These are phyloP conservation scores for Tetrao urogallus DNA, from an alignment of 2,113 vertebrate genomes.

Conservation along the genomic window DNA sequence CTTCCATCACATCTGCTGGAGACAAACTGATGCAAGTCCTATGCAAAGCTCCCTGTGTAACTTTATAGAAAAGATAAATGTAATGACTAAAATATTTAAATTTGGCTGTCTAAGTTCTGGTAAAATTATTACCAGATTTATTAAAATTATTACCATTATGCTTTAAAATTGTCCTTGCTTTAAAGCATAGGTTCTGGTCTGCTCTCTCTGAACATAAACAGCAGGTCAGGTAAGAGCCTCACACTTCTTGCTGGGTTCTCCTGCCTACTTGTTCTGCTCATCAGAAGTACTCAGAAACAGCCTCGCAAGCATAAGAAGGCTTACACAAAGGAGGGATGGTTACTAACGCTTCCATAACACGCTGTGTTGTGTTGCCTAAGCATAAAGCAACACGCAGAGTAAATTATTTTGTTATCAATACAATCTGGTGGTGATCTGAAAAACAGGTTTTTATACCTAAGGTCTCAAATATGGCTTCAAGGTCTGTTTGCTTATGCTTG, in stretches of 20 bases:
- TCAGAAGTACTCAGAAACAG: neutral
- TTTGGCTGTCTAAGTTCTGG: neutral
- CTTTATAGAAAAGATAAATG: accelerated
- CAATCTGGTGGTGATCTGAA: neutral
- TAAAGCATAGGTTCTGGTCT: neutral
- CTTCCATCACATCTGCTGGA: neutral
- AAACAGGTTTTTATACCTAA: neutral
- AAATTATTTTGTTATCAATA: neutral
- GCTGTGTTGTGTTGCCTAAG: neutral
- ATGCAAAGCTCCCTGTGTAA: neutral
- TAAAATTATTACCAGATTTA: neutral
- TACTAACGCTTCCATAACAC: neutral
- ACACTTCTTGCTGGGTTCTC: neutral
- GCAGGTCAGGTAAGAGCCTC: neutral
- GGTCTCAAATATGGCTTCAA: neutral
- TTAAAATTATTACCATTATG: no score
- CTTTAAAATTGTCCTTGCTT: neutral
- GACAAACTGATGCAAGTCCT: neutral
- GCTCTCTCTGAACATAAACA: neutral
- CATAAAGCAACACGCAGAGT: neutral
- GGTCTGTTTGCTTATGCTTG: neutral
- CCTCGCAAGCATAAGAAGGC: neutral
- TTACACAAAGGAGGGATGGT: neutral
- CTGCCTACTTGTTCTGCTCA: neutral
- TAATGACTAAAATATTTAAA: neutral